These are phyloP conservation scores for Apodemia mormo DNA, from an alignment of 2,888 invertebrate species.

Conservation along the genomic window DNA sequence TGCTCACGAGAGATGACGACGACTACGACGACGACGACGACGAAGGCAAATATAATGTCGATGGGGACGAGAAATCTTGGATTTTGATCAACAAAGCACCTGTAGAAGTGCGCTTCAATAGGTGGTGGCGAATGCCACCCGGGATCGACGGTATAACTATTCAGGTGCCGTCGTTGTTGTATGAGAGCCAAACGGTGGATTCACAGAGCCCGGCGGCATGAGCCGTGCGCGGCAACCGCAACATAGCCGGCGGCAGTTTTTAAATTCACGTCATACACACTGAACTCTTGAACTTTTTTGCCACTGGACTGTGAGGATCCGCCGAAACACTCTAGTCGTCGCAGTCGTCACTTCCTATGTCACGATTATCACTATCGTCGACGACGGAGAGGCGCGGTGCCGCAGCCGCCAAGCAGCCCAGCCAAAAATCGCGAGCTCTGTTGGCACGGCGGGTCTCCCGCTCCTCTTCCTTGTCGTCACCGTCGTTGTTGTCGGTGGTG, in stretches of 20 bases:
- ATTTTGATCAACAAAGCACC: constrained; percentile 13
- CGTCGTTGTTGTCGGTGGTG: too few relatives aligned
- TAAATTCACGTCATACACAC: not conserved
- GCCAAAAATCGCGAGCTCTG: too few relatives aligned
- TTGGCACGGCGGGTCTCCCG: too few relatives aligned
- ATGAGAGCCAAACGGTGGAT: constrained; percentile 4
- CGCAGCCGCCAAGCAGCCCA: too few relatives aligned
- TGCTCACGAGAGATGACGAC: constrained; percentile 10
- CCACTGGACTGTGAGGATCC: too few relatives aligned
- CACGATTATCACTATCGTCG: too few relatives aligned
- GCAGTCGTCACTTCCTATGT: too few relatives aligned
- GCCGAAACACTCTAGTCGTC: too few relatives aligned
- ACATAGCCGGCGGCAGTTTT: constrained; percentile 4
- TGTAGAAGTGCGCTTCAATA: constrained; percentile 3
- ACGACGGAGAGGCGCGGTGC: too few relatives aligned
- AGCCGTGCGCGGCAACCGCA: not conserved
- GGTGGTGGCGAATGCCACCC: not conserved
- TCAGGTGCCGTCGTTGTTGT: constrained; percentile 1
- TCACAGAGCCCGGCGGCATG: not conserved
- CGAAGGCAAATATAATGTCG: not conserved
- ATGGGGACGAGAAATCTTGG: not conserved
- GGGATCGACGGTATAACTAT: too few relatives aligned
- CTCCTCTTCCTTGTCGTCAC: not conserved
- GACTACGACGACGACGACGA: too few relatives aligned
- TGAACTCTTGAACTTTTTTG: too few relatives aligned